Base-by-base conservation (phyloP, 2,797 vertebrate genomes). In the Poeciliopsis turneri region DNA sequence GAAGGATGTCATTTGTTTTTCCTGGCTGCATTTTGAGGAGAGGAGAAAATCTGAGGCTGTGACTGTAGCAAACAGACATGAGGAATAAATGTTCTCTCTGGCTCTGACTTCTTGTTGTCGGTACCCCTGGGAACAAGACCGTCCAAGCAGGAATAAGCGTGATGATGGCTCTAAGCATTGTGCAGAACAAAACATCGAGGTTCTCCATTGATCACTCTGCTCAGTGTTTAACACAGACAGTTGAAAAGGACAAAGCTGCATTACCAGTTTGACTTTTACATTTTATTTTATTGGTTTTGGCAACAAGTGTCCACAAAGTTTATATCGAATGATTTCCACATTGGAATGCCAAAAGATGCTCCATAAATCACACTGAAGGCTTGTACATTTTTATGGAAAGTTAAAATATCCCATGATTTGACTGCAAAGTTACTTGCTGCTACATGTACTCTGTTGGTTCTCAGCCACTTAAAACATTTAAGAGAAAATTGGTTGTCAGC, bases 1-100 rank as follows among this genome's bases (percentile, higher is more conserved):
- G 82, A 81, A 86, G 79, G 86, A 90, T 91, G 87, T 89, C 79
- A 90, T 92, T 90, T 92, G 87, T 92, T 93, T 92, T 92, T 90
- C 77, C 87, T 91, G 90, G 89, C 87, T 71, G 72, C 72, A 74
- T 77, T 84, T 78, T 75, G 82, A 71, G 80, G 75, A 80, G 47
- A 69, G 80, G 66, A 77, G 74, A 87, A 88, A 88, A 93, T 93
- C 89, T 78, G 25, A 82, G 90, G 83, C 88, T 86, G 59, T 30
- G 70, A 74, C 77, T 78, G 64, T 64, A 74, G 82, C 79, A 82
- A 78, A 78, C 84, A 70, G 79, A 88, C 86, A 66, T 12, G 59
- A 81, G 80, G 80, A 89, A 88, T 53, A 80, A 73, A 68, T 72
- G 84, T 81, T 82, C 84, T 75, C 80, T 80, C 78, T 30, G 18